These are phyloP conservation scores for Orthosia incerta DNA, from an alignment of 2,888 invertebrate genomes.

Conservation along the genomic window DNA sequence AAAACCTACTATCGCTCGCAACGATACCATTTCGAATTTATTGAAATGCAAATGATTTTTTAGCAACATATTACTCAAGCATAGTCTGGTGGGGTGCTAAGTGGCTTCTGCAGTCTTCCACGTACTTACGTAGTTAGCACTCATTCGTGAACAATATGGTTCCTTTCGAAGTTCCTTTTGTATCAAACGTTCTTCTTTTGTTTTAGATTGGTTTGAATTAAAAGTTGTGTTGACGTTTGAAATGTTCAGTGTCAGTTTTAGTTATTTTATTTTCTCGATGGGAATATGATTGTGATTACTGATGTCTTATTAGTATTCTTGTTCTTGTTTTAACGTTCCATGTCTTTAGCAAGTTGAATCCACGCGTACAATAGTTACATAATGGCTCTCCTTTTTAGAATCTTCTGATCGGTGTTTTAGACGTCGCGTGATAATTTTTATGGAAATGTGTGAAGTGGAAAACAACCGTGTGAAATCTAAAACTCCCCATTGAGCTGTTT, in stretches of 20 bases:
- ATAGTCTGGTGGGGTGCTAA: conserved; percentile 62
- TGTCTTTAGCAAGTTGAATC: not conserved
- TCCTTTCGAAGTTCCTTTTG: conserved; percentile 34
- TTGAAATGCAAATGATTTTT: conserved; percentile 54
- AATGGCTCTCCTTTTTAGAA: not conserved
- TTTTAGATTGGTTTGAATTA: conserved; percentile 43
- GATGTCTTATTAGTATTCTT: not conserved
- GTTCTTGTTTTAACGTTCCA: not conserved
- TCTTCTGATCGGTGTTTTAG: not conserved
- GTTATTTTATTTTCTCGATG: conserved; percentile 16
- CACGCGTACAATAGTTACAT: not conserved
- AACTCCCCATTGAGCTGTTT: conserved; percentile 39
- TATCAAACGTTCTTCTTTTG: conserved; percentile 15
- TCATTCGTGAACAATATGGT: conserved; percentile 43
- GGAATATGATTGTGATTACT: conserved; percentile 30
- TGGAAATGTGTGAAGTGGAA: conserved; percentile 39
- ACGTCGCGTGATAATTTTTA: conserved; percentile 18
- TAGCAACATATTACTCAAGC: conserved; percentile 61
- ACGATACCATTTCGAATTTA: conserved; percentile 33
- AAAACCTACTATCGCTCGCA: conserved; percentile 3
- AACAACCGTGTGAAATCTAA: conserved; percentile 47
- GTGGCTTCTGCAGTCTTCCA: conserved; percentile 27
- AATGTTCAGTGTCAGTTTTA: conserved; percentile 35
- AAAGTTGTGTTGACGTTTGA: conserved; percentile 34
- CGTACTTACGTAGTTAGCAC: conserved; percentile 49